Evolutionary conservation across 2,113 vertebrate genomes (phyloP).

Genomic region (Suncus etruscus): DNA sequence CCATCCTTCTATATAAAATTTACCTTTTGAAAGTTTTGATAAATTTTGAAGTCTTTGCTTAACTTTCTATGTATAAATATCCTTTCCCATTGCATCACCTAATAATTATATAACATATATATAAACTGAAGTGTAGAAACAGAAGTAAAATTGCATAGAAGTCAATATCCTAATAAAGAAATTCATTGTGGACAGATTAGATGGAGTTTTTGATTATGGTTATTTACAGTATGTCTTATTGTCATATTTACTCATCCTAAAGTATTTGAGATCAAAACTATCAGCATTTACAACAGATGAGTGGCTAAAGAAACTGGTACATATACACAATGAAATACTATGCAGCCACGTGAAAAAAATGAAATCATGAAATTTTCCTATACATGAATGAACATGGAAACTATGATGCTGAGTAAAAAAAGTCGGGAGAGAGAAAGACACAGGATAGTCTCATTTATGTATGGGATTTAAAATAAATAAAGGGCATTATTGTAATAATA

Average conservation of each 20-base stretch:
- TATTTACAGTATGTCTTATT: not conserved
- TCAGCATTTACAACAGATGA: not conserved
- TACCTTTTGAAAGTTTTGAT: slow-evolving; percentile 29
- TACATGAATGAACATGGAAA: too few relatives aligned
- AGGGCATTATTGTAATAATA: too few relatives aligned
- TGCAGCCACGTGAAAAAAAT: too few relatives aligned
- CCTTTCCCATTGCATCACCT: not conserved
- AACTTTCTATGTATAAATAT: not conserved
- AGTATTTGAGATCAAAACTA: not conserved
- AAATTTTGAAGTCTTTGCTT: not conserved
- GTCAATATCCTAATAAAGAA: not conserved
- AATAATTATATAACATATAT: slow-evolving; percentile 33
- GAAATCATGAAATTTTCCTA: too few relatives aligned
- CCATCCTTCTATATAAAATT: not conserved
- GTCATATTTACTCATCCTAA: not conserved
- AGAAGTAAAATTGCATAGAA: not conserved
- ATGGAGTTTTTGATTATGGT: not conserved
- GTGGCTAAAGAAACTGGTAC: too few relatives aligned
- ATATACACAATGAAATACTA: too few relatives aligned
- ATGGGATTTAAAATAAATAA: too few relatives aligned
- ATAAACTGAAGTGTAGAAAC: not conserved
- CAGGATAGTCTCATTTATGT: too few relatives aligned
- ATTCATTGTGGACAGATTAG: not conserved
- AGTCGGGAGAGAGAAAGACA: too few relatives aligned
- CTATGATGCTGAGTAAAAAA: too few relatives aligned